These are phyloP conservation scores for Drosophila parvula DNA, from an alignment of 1,140 invertebrate species.

Conservation along the genomic window DNA sequence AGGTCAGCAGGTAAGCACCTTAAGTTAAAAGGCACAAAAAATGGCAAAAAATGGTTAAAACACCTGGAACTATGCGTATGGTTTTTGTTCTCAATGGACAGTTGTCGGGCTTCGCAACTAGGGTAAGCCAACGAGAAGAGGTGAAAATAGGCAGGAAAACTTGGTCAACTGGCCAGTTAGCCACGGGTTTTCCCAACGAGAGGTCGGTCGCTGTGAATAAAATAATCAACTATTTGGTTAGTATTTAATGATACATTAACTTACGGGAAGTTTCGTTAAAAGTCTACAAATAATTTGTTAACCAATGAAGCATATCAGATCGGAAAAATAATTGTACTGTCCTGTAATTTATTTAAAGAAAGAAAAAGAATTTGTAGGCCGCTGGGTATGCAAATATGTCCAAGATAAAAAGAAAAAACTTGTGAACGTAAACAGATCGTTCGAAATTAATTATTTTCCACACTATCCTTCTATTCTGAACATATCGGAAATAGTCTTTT, in stretches of 20 bases:
- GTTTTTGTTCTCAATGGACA: constrained; percentile 53
- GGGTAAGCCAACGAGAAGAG: constrained; percentile 51
- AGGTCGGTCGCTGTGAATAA: constrained; percentile 23
- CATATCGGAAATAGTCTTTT: background rate
- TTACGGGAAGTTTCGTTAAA: too few species aligned
- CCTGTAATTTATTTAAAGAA: too few species aligned
- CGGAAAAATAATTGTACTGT: too few species aligned
- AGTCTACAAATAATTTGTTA: too few species aligned
- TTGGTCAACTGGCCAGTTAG: constrained; percentile 40
- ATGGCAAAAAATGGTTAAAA: constrained; percentile 10
- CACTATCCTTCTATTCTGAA: fast-evolving
- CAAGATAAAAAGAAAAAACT: background rate
- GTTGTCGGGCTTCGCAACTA: constrained; percentile 52
- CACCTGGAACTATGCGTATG: constrained; percentile 36
- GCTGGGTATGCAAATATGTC: too few species aligned
- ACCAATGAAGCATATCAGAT: too few species aligned
- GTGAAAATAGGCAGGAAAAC: constrained; percentile 40
- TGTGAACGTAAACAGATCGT: background rate
- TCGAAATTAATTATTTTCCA: background rate
- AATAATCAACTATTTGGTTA: background rate
- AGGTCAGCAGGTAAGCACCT: constrained; percentile 47
- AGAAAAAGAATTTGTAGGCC: too few species aligned
- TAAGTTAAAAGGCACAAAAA: constrained; percentile 18
- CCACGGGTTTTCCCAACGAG: constrained; percentile 26
- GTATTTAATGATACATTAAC: background rate